A percentile compares a stretch with the other conserved stretches of the same genome.
These are phyloP conservation scores for Phasia obesa DNA, from an alignment of 2,888 invertebrate species.

Conservation along the genomic window DNA sequence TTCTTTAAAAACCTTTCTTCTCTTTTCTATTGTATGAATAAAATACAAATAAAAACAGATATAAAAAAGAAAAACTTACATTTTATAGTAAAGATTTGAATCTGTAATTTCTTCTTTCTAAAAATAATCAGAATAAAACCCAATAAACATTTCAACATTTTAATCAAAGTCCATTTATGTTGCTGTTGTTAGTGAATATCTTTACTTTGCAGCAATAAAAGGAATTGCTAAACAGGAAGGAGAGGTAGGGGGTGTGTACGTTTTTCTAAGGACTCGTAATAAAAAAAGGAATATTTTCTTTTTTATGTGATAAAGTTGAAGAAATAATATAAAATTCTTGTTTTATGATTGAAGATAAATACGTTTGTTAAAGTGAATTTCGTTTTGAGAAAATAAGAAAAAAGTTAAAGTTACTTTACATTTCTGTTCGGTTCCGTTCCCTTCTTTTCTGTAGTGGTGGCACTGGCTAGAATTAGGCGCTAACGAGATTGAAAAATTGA, in stretches of 20 bases:
- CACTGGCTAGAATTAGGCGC: neutral
- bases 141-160: conserved; percentile 65
- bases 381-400: conserved; percentile 1
- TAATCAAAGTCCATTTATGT: conserved; percentile 53
- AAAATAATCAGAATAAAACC: conserved; percentile 58
- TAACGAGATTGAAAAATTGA: conserved; percentile 7
- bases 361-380: conserved; percentile 15
- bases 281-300: conserved; percentile 14
- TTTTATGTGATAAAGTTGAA: conserved; percentile 16
- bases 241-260: neutral
- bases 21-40: conserved; percentile 36
- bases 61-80: conserved; percentile 49
- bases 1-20: conserved; percentile 6
- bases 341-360: conserved; percentile 53
- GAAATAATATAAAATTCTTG: conserved; percentile 36
- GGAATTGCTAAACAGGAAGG: conserved; percentile 20
- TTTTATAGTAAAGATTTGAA: conserved; percentile 62
- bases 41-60: conserved; percentile 38
- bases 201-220: conserved; percentile 23
- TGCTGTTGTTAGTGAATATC: conserved; percentile 43
- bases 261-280: conserved; percentile 9
- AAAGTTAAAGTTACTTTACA: conserved; percentile 4
- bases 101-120: conserved; percentile 49
- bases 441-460: neutral
- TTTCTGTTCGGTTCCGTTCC: neutral